A percentile compares a stretch with the other conserved stretches of the same genome.
Conservation (phyloP, 1,140 invertebrate species). For the Drosophila oshimai region DNA sequence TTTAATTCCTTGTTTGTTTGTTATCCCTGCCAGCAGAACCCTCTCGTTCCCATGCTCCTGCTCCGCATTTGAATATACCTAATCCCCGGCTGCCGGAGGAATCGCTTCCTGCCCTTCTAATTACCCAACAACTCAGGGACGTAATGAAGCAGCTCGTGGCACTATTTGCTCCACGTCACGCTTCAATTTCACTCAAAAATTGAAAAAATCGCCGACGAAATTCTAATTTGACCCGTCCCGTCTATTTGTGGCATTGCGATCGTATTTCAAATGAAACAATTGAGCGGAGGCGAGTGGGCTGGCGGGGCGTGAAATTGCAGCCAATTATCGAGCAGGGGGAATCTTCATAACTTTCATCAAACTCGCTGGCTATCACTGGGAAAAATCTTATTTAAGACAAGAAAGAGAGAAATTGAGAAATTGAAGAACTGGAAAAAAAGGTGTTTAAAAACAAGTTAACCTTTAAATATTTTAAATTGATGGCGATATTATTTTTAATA, state of each 20-base stretch:
- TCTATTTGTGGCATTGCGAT: constrained; percentile 50
- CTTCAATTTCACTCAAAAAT: constrained; percentile 64
- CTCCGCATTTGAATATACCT: constrained; percentile 55
- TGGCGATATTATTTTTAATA: too few relatives aligned
- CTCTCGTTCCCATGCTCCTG: too few relatives aligned
- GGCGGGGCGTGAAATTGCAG: constrained; percentile 64
- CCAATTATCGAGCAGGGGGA: constrained; percentile 38
- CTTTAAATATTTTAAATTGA: too few relatives aligned
- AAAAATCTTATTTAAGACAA: neutral
- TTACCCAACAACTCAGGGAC: constrained; percentile 62
- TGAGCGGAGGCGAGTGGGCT: constrained; percentile 45
- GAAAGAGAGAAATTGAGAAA: too few relatives aligned
- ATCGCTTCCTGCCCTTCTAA: constrained; percentile 45
- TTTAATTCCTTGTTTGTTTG: constrained; percentile 53
- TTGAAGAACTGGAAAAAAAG: too few relatives aligned
- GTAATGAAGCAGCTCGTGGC: constrained; percentile 66
- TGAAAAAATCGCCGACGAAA: constrained; percentile 51
- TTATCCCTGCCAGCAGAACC: constrained; percentile 9
- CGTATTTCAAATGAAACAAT: constrained; percentile 75
- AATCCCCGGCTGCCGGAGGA: constrained; percentile 36
- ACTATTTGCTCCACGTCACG: constrained; percentile 69
- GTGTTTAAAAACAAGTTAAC: too few relatives aligned
- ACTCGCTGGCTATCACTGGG: neutral
- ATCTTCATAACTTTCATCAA: constrained; percentile 32
- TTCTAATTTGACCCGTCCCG: constrained; percentile 30